Evolutionary conservation across 2,113 vertebrate genomes (phyloP).

Genomic region (Scomber colias): DNA sequence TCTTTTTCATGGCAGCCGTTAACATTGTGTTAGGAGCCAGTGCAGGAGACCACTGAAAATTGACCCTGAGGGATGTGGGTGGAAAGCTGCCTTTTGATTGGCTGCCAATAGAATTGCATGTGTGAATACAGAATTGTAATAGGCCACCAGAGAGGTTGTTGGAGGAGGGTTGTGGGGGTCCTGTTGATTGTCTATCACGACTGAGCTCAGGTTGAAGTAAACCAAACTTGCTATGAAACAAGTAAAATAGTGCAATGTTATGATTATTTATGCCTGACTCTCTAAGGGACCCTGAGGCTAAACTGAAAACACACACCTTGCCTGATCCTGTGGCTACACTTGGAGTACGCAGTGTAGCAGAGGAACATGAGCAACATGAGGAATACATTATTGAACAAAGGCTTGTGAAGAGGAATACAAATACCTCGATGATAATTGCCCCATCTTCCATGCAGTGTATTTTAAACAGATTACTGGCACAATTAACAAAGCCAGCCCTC

Average conservation of each 20-base stretch:
- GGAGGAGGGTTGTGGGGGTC: conserved; percentile 1
- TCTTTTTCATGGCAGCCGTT: conserved; percentile 42
- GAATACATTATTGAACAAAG: conserved; percentile 74
- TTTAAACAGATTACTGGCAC: conserved; percentile 72
- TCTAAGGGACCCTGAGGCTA: conserved; percentile 26
- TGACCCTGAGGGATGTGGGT: conserved; percentile 38
- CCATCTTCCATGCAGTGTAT: conserved; percentile 39
- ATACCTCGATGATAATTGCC: conserved; percentile 60
- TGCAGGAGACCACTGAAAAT: conserved; percentile 39
- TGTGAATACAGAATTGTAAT: conserved; percentile 52
- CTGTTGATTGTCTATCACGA: conserved; percentile 57
- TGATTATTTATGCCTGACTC: conserved; percentile 54
- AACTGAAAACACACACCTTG: conserved; percentile 60
- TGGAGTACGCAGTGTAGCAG: conserved; percentile 20
- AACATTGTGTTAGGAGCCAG: conserved; percentile 26
- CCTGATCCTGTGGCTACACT: conserved; percentile 42
- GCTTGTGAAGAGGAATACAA: conserved; percentile 55
- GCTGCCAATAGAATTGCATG: conserved; percentile 50
- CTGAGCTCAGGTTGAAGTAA: conserved; percentile 38
- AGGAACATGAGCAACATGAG: conserved; percentile 44
- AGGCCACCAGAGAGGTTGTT: conserved; percentile 44
- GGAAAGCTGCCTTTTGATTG: conserved; percentile 59
- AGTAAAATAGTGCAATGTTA: conserved; percentile 28
- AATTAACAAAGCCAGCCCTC: conserved; percentile 63
- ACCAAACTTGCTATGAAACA: conserved; percentile 42